A percentile compares a stretch with the other conserved stretches of the same genome.
phyloP scores from a whole-genome alignment of 2,888 invertebrate genomes.

The Apamea monoglypha region DNA sequence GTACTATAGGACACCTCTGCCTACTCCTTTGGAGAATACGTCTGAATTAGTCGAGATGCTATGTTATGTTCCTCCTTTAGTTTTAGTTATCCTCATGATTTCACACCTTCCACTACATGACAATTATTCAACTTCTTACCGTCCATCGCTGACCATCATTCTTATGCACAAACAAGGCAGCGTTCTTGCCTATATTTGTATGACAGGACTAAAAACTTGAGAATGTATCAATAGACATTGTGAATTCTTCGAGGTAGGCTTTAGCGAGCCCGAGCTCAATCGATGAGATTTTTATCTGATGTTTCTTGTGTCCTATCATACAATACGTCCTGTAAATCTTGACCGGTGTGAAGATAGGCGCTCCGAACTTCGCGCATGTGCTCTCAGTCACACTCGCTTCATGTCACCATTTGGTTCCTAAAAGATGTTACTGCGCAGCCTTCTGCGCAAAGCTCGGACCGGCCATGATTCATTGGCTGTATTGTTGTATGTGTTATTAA shows the following conservation, averaged over 20 bases:
- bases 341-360: not conserved
- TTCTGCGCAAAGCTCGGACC: not conserved
- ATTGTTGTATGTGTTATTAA: constrained; percentile 11
- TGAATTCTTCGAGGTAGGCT: constrained; percentile 9
- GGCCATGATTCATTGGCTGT: too few relatives aligned
- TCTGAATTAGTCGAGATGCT: not conserved
- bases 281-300: constrained; percentile 7
- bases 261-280: not conserved
- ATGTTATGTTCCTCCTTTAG: not conserved
- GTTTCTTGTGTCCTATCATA: constrained; percentile 2
- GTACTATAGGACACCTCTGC: not conserved
- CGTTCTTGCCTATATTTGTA: constrained; percentile 23
- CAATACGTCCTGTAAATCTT: not conserved
- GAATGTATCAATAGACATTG: constrained; percentile 44
- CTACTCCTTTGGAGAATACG: not conserved
- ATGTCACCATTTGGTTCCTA: not conserved
- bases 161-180: not conserved
- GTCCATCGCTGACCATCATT: not conserved
- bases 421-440: not conserved
- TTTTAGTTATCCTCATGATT: not conserved
- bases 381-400: not conserved
- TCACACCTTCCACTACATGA: constrained; percentile 1
- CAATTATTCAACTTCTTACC: constrained; percentile 12
- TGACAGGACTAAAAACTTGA: constrained; percentile 28
- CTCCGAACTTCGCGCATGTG: not conserved